These are phyloP conservation scores for Pseudocheirus occidentalis DNA, from an alignment of 2,797 vertebrate genomes.

Conservation along the genomic window DNA sequence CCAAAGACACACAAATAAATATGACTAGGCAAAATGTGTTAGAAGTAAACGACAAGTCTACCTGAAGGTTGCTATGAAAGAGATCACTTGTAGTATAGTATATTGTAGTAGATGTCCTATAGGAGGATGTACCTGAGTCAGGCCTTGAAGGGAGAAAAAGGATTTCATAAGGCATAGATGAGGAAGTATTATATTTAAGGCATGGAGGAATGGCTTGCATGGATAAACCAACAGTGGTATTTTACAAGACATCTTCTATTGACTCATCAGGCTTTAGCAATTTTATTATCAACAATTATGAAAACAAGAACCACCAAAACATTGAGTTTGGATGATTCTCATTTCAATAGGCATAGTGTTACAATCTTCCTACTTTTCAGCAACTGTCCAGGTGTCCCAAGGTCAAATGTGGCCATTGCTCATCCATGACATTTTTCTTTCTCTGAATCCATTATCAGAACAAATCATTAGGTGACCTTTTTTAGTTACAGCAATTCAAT, in stretches of 20 bases:
- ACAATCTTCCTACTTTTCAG: conserved; percentile 79
- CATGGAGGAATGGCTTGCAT: neutral
- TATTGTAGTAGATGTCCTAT: neutral
- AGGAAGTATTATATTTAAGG: neutral
- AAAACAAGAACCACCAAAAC: neutral
- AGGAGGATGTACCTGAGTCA: neutral
- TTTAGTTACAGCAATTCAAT: conserved; percentile 88
- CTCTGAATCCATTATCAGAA: conserved; percentile 85
- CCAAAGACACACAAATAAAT: neutral
- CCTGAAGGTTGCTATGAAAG: neutral
- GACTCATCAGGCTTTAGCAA: neutral
- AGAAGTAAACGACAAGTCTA: neutral
- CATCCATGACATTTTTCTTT: conserved; percentile 85
- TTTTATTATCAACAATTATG: neutral
- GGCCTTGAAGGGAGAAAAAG: neutral
- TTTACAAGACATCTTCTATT: neutral
- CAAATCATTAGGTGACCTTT: conserved; percentile 87
- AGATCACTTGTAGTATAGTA: neutral
- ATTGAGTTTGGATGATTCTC: conserved; percentile 11
- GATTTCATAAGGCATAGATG: neutral
- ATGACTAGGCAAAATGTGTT: neutral
- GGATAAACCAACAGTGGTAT: neutral
- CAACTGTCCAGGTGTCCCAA: conserved; percentile 79
- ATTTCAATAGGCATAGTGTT: conserved; percentile 72
- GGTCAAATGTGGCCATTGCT: conserved; percentile 82